Evolutionary conservation across 2,888 invertebrate species (phyloP), one percentile per base, ranked within the genome.

Genomic region (Watsonalla cultraria): DNA sequence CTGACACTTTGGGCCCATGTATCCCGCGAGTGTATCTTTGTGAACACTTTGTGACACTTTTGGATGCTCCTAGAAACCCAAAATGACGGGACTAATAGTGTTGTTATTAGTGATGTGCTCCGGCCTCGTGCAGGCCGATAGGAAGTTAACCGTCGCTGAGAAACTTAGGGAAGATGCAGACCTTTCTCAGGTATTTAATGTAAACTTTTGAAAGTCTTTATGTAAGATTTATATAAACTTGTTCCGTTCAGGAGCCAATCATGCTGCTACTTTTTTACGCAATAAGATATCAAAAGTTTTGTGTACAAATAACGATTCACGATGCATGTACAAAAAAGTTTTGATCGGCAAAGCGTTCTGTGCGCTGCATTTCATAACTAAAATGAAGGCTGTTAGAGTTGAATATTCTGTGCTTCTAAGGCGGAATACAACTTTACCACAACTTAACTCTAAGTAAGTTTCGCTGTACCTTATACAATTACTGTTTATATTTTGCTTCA

Each of bases 141-240:
- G 82, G 67, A 88, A 86, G 76, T 76, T 85, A 70, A 92, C 93
- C 60, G 88, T 94, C 58, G 88, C 92, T 63, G 93, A 94, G 78
- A 94, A 93, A 86, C 90, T 94, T 66, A 86, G 88, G 67, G 92
- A 91, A 79, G 94, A 94, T 83, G 78, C 92, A 58, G 94, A 94
- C 78, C 90, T 94, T 65, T 93, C 94, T 63, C 92, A 94, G 94
- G 94, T 94, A 92, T 84, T 70, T 59, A 58, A 42, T 24, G 24
- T 4, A 76, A 82, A 80, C 73, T 82, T 84, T 76, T 55, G 52
- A 68, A 72, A 55, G 45, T 33, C 2, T 2, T 33, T 11, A 6
- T 7, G 5, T 46, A 5, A 46, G 8, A 8, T 46, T 2, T 13
- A 14, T 46, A 6, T 8, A 14, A 15, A 46, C 46, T 14, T 45